Conservation (phyloP, 1,140 invertebrate species). For the Drosophila navojoa region DNA sequence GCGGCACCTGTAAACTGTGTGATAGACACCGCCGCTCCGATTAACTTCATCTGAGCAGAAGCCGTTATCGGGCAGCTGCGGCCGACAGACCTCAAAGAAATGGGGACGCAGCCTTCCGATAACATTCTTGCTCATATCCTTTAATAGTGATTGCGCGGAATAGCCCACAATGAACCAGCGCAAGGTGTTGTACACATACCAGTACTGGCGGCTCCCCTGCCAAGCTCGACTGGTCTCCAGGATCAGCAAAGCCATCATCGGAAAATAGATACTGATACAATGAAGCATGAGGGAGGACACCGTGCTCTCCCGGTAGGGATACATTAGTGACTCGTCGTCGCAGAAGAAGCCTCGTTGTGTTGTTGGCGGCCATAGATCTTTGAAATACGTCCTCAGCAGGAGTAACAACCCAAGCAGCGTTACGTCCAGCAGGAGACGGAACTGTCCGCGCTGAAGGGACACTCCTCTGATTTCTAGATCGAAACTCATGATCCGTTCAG, state of each 20-base stretch:
- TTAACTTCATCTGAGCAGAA: slow-evolving; percentile 76
- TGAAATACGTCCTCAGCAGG: slow-evolving; percentile 34
- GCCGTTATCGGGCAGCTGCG: slow-evolving; percentile 83
- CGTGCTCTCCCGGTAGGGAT: slow-evolving; percentile 92
- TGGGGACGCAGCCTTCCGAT: slow-evolving; percentile 95
- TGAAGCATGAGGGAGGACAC: slow-evolving; percentile 83
- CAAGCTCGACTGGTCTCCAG: slow-evolving; percentile 35
- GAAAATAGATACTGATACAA: slow-evolving; percentile 37
- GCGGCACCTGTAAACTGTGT: slow-evolving; percentile 87
- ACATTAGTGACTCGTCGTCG: slow-evolving; percentile 94
- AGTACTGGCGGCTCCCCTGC: slow-evolving; percentile 83
- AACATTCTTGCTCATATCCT: slow-evolving; percentile 94
- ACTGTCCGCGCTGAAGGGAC: neutral
- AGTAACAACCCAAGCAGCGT: slow-evolving; percentile 35
- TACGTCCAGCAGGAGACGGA: slow-evolving; percentile 46
- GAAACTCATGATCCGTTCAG: slow-evolving; percentile 57
- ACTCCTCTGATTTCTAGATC: slow-evolving; percentile 16
- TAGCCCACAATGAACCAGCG: slow-evolving; percentile 93
- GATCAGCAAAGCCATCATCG: slow-evolving; percentile 30
- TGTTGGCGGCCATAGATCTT: slow-evolving; percentile 52
- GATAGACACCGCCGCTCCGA: slow-evolving; percentile 85
- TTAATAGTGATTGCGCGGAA: slow-evolving; percentile 90
- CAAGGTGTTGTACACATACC: slow-evolving; percentile 87
- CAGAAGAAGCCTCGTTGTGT: slow-evolving; percentile 96
- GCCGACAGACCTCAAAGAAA: slow-evolving; percentile 91